Conservation (phyloP, 2,113 vertebrate genomes). For the Clarias batrachus region DNA sequence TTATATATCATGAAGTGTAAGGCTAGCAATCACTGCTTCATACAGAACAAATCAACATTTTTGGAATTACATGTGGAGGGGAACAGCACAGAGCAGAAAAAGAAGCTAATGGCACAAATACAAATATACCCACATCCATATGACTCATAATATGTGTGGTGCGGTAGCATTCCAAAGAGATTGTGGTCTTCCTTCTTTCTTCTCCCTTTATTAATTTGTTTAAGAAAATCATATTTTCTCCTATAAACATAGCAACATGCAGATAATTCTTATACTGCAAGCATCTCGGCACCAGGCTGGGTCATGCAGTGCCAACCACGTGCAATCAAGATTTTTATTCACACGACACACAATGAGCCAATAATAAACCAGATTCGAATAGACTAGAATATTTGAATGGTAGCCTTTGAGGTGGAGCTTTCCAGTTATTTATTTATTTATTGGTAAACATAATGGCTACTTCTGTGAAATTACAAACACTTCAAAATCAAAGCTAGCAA, state of each 20-base stretch:
- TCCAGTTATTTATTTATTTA: too few relatives aligned
- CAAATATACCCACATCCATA: background rate
- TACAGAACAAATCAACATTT: too few relatives aligned
- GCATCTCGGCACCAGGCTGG: background rate
- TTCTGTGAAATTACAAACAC: background rate
- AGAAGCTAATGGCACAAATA: background rate
- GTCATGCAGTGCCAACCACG: background rate
- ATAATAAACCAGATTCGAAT: too few relatives aligned
- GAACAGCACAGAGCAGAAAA: background rate
- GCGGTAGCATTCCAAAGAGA: background rate
- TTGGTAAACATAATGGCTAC: background rate
- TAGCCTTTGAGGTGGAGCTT: background rate
- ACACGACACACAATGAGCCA: background rate
- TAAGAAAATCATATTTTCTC: background rate
- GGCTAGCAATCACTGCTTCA: background rate
- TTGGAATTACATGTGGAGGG: background rate
- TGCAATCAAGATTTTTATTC: background rate
- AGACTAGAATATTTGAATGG: background rate
- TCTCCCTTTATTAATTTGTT: background rate
- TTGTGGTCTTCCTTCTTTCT: background rate
- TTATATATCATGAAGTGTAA: background rate
- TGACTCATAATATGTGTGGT: background rate
- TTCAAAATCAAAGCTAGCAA: background rate
- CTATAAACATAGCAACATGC: background rate
- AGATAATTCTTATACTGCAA: background rate